These are phyloP conservation scores for Mantis religiosa DNA, from an alignment of 2,888 invertebrate species.

Conservation along the genomic window DNA sequence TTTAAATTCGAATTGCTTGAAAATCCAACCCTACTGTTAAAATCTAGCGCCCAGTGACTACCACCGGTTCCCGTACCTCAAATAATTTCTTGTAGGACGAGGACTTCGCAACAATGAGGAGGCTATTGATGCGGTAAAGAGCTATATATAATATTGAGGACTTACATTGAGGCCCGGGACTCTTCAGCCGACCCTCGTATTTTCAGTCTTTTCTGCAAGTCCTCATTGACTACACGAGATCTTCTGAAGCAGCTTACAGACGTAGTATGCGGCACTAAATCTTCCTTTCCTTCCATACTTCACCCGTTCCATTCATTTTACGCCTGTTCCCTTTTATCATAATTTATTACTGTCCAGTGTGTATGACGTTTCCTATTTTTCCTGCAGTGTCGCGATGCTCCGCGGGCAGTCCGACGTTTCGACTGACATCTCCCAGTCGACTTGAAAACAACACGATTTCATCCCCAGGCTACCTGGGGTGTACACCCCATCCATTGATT, in stretches of 20 bases:
- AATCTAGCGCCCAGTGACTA: no score
- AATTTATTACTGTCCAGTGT: background rate
- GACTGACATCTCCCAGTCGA: background rate
- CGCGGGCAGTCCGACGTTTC: background rate
- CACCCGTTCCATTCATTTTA: background rate
- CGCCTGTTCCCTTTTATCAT: background rate
- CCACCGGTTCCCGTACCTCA: no score
- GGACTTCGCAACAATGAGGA: no score
- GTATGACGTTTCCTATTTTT: background rate
- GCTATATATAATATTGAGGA: no score
- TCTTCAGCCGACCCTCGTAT: no score
- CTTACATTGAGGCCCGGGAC: no score
- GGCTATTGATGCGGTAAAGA: no score
- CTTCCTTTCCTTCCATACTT: background rate
- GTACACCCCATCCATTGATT: background rate
- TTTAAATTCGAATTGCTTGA: no score
- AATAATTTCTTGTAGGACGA: no score
- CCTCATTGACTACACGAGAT: background rate
- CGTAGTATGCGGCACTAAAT: background rate
- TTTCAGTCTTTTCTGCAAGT: background rate
- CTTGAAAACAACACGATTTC: background rate
- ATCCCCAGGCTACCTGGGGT: background rate
- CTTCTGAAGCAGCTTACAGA: background rate
- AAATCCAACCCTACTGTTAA: no score
- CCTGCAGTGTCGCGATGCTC: no score